Conservation (phyloP, 2,888 invertebrate genomes). For the Pedicia rivosa region DNA sequence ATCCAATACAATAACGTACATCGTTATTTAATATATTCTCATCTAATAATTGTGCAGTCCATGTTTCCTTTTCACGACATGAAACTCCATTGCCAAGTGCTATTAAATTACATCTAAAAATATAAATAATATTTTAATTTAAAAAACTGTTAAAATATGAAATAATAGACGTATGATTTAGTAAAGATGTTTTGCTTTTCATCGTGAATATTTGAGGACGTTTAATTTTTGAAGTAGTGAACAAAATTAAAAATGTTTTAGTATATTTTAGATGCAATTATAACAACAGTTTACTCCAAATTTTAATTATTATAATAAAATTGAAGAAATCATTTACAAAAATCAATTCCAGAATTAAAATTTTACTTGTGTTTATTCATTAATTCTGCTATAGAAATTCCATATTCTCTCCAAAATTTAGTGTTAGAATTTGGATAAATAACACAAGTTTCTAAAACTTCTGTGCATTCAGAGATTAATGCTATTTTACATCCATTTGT, state of each 20-base stretch:
- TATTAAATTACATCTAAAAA: slow-evolving; percentile 55
- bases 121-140: slow-evolving; percentile 6
- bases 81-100: slow-evolving; percentile 86
- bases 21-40: slow-evolving; percentile 34
- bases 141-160: no score
- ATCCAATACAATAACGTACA: slow-evolving; percentile 62
- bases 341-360: no score
- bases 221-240: no score
- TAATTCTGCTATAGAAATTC: slow-evolving; percentile 30
- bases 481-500: slow-evolving; percentile 80
- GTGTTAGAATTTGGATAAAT: slow-evolving; percentile 44
- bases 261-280: no score
- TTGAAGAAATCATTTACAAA: no score
- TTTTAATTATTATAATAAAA: no score
- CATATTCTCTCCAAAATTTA: slow-evolving; percentile 20
- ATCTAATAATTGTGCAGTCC: slow-evolving; percentile 45
- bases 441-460: slow-evolving; percentile 48
- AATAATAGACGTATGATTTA: no score
- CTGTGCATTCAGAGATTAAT: slow-evolving; percentile 54
- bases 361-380: slow-evolving; percentile 39
- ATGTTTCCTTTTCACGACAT: slow-evolving; percentile 71
- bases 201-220: no score
- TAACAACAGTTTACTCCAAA: no score
- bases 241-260: no score
- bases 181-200: no score